Evolutionary conservation across 2,113 vertebrate genomes (phyloP), one percentile per base, ranked within the genome.

Genomic region (Corythoichthys haematopterus): DNA sequence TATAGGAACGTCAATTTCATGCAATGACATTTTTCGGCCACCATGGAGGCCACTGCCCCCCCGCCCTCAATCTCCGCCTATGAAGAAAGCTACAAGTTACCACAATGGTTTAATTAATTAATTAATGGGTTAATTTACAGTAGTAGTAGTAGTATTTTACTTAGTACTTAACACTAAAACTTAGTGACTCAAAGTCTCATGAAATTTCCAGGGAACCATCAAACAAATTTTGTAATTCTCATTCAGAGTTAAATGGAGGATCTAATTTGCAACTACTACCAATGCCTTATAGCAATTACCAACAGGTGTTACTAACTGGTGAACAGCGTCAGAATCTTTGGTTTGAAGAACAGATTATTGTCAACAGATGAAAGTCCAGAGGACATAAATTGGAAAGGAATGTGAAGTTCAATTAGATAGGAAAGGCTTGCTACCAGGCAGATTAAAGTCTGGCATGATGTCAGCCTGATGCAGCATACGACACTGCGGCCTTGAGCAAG

Each of bases 331-430:
- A 66, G 77, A 71, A 88, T 85, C 84, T 74, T 43, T 75, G 81
- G 88, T 86, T 91, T 85, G 88, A 88, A 87, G 80, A 85, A 82
- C 82, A 79, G 85, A 88, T 90, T 91, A 92, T 93, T 92, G 87
- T 82, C 88, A 88, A 90, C 92, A 93, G 88, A 91, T 92, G 92
- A 88, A 80, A 77, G 73, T 80, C 82, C 85, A 13, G 13, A 87
- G 78, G 79, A 74, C 70, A 73, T 43, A 43, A 43, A 43, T 88
- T 75, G 67, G 75, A 81, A 50, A 65, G 56, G 56, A 56, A 65
- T 72, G 76, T 66, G 76, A 82, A 62, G 84, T 85, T 75, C 61
- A 16, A 56, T 36, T 56, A 48, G 60, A 70, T 67, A 68, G 71
- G 78, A 45, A 70, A 40, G 61, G 69, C 60, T 80, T 75, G 88